These are phyloP conservation scores for Otus scops DNA, from an alignment of 2,797 vertebrate genomes.

Conservation along the genomic window DNA sequence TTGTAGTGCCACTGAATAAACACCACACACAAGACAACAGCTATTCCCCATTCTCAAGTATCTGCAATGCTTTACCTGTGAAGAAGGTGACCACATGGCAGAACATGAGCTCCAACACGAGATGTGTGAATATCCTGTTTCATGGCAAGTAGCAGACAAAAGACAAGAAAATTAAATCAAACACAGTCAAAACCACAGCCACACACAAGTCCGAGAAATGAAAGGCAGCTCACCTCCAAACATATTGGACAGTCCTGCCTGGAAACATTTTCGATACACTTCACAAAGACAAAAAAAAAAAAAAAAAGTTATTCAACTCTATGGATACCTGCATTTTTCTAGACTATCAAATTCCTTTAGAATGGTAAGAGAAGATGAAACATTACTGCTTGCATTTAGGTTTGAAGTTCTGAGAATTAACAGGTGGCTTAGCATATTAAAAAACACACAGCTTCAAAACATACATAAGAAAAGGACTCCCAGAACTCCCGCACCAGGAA, in stretches of 20 bases:
- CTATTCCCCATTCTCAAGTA: background rate
- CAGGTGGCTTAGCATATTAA: background rate
- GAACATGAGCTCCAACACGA: conserved; percentile 87
- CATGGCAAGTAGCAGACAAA: background rate
- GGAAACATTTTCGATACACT: conserved; percentile 98
- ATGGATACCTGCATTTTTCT: background rate
- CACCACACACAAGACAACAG: background rate
- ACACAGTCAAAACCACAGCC: background rate
- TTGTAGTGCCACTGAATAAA: background rate
- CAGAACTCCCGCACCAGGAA: accelerated
- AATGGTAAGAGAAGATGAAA: background rate
- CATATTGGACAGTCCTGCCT: conserved; percentile 95
- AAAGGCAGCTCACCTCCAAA: conserved; percentile 84
- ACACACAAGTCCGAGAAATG: accelerated
- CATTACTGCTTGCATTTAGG: background rate
- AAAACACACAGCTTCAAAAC: background rate
- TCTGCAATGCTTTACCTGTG: conserved; percentile 79
- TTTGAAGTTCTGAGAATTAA: background rate
- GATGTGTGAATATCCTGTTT: conserved; percentile 94
- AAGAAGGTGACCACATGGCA: conserved; percentile 93
- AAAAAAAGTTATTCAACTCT: background rate
- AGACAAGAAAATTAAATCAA: background rate
- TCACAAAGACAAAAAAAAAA: background rate
- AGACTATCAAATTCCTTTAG: background rate
- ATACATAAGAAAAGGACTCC: background rate